A percentile compares a stretch with the other conserved stretches of the same genome.
These are phyloP conservation scores for Mystacides longicornis DNA, from an alignment of 2,888 invertebrate genomes.

Conservation along the genomic window DNA sequence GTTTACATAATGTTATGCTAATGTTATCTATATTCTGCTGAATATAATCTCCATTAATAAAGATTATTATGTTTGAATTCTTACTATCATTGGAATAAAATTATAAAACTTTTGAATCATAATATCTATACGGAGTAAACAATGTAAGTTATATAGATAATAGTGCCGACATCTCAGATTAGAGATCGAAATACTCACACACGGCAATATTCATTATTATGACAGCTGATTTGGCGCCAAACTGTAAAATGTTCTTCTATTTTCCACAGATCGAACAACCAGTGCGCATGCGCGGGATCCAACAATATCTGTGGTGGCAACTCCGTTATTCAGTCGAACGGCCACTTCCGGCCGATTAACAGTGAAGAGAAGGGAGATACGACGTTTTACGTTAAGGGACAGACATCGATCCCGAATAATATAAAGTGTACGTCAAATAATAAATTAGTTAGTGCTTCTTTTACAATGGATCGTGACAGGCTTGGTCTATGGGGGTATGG, in stretches of 20 bases:
- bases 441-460: conserved; percentile 20
- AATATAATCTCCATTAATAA: too few relatives aligned
- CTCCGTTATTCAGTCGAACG: conserved; percentile 15
- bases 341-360: conserved; percentile 20
- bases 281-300: conserved; percentile 9
- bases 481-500: conserved; percentile 54
- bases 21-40: too few relatives aligned
- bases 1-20: too few relatives aligned
- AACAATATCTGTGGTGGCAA: conserved; percentile 11
- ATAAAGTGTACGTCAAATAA: conserved; percentile 32
- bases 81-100: too few relatives aligned
- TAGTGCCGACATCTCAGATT: too few relatives aligned
- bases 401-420: conserved; percentile 34
- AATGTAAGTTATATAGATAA: too few relatives aligned
- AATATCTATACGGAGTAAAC: too few relatives aligned
- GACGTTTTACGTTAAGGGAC: conserved; percentile 11
- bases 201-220: too few relatives aligned
- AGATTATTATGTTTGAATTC: too few relatives aligned
- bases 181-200: too few relatives aligned
- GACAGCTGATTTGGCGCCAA: conserved; percentile 1
- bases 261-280: conserved; percentile 10
- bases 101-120: too few relatives aligned
- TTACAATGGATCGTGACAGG: conserved; percentile 51
- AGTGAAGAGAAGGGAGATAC: background rate
- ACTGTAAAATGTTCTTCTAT: background rate